phyloP scores from a whole-genome alignment of 30 jellyfish, hydroid and myxozoan species.

The Nemopilema nomurai region DNA sequence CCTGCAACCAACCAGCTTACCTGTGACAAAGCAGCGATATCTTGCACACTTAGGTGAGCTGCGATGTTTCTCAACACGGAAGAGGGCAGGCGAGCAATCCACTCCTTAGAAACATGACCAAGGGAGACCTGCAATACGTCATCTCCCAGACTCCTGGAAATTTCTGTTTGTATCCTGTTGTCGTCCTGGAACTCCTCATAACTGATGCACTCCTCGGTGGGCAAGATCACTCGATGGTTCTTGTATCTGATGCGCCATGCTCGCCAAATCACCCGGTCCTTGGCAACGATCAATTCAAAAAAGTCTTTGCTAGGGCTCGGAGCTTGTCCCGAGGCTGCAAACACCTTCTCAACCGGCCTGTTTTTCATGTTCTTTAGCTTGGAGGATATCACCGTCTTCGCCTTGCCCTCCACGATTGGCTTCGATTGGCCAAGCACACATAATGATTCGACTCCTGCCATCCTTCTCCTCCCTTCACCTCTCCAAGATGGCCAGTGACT shows the following conservation, averaged over 20 bases:
- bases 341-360: slow-evolving; percentile 53
- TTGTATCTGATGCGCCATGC: slow-evolving; percentile 71
- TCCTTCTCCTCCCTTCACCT: background rate
- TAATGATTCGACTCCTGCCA: slow-evolving; percentile 30
- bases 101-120: slow-evolving; percentile 59
- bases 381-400: background rate
- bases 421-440: slow-evolving; percentile 25
- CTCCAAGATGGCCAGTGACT: background rate
- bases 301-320: slow-evolving; percentile 88
- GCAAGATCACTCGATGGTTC: slow-evolving; percentile 59
- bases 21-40: slow-evolving; percentile 55
- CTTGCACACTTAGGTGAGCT: slow-evolving; percentile 35
- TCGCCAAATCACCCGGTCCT: slow-evolving; percentile 74
- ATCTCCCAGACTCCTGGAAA: slow-evolving; percentile 68
- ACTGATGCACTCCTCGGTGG: slow-evolving; percentile 65
- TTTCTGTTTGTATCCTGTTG: slow-evolving; percentile 56
- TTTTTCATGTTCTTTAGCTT: slow-evolving; percentile 18
- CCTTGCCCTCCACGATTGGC: slow-evolving; percentile 11
- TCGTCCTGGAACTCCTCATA: slow-evolving; percentile 64
- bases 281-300: slow-evolving; percentile 66
- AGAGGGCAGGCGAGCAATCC: slow-evolving; percentile 80
- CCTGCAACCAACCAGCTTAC: slow-evolving; percentile 62
- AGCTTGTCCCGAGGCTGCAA: slow-evolving; percentile 81
- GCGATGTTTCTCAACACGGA: slow-evolving; percentile 37
- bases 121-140: slow-evolving; percentile 73